These are phyloP conservation scores for Thamnophis elegans DNA, from an alignment of 2,797 vertebrate genomes.

Conservation along the genomic window DNA sequence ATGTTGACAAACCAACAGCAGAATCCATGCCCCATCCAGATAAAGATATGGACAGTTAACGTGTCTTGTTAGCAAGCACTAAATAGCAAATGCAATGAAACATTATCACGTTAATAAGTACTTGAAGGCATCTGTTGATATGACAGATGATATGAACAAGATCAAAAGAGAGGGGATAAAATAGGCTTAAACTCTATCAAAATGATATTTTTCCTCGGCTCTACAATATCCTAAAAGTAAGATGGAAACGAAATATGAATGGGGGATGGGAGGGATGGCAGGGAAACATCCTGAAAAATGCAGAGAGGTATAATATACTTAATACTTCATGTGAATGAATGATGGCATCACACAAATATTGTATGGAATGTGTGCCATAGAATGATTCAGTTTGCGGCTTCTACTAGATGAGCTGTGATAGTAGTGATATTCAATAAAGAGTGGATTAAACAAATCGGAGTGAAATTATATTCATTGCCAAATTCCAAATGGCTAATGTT, in stretches of 20 bases:
- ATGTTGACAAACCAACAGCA: neutral
- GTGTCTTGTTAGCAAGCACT: constrained; percentile 3
- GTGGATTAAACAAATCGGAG: neutral
- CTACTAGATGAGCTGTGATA: neutral
- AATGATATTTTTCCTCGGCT: neutral
- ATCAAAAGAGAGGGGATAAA: neutral
- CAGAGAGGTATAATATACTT: neutral
- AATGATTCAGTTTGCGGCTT: neutral
- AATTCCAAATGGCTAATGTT: neutral
- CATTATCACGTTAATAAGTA: neutral
- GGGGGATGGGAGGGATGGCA: neutral
- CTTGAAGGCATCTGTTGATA: neutral
- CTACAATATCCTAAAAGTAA: neutral
- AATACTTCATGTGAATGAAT: neutral
- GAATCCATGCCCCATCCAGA: neutral
- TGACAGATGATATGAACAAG: neutral
- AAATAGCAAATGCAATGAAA: neutral
- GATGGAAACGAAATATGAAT: neutral
- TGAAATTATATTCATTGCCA: neutral
- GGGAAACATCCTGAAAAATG: neutral
- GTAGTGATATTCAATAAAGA: neutral
- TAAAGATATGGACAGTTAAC: neutral
- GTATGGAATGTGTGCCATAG: neutral
- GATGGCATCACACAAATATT: neutral
- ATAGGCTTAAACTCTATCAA: neutral